Percentiles rank a stretch among this genome's conserved stretches.
These are phyloP conservation scores for Madoqua kirkii DNA, from an alignment of 2,113 vertebrate species.

Conservation along the genomic window DNA sequence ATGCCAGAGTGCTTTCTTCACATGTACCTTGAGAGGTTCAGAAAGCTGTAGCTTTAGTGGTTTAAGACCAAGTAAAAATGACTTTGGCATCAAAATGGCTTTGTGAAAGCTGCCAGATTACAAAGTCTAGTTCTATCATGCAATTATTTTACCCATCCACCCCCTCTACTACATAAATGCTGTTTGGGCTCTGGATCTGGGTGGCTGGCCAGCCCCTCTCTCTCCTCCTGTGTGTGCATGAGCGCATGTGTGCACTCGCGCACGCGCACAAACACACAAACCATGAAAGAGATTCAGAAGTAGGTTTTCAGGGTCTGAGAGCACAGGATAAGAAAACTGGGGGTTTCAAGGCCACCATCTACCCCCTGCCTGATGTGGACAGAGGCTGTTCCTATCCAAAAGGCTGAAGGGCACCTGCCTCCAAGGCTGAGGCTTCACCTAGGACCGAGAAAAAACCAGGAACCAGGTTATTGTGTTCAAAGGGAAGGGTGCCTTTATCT, in stretches of 20 bases:
- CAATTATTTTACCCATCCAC: neutral
- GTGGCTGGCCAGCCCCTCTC: neutral
- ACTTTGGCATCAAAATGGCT: neutral
- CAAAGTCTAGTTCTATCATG: neutral
- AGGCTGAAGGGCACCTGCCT: neutral
- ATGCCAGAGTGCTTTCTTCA: neutral
- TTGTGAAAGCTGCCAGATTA: neutral
- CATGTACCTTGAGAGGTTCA: neutral
- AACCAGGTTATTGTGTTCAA: neutral
- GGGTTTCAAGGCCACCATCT: neutral
- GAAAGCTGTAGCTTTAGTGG: neutral
- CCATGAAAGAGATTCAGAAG: neutral
- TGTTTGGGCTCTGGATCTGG: neutral
- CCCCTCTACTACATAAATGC: neutral
- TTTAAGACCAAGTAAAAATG: neutral
- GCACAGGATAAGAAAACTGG: neutral
- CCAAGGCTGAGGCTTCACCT: neutral
- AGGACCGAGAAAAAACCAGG: neutral
- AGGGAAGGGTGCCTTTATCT: neutral
- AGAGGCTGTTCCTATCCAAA: neutral
- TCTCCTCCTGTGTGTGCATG: neutral
- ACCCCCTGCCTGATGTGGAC: neutral
- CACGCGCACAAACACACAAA: neutral
- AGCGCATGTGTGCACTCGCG: neutral
- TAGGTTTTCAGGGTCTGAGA: neutral